Evolutionary conservation across 2,113 vertebrate genomes (phyloP).

Genomic region (Pardalotus punctatus): DNA sequence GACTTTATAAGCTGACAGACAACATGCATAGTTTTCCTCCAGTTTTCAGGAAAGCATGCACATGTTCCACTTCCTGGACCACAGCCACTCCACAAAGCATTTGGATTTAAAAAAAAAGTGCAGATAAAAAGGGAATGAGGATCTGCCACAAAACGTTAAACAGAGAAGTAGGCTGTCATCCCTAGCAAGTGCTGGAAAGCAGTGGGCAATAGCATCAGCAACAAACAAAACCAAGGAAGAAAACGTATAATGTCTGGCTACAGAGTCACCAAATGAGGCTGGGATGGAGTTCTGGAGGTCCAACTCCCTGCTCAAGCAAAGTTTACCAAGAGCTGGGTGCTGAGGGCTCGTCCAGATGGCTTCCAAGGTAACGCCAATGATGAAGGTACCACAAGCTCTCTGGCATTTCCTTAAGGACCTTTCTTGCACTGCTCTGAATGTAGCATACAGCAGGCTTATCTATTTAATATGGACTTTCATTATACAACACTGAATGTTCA

Average conservation of each 20-base stretch:
- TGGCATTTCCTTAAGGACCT: accelerated
- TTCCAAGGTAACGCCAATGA: accelerated
- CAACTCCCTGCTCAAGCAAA: too few relatives aligned
- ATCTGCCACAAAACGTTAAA: background rate
- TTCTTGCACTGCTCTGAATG: accelerated
- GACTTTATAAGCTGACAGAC: background rate
- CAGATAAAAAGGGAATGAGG: background rate
- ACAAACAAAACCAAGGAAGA: background rate
- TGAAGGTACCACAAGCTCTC: accelerated
- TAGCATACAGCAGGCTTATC: background rate
- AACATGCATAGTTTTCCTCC: background rate
- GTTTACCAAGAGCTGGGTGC: accelerated
- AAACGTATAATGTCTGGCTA: background rate
- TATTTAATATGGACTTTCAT: background rate
- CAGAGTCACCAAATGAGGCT: too few relatives aligned
- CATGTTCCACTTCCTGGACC: background rate
- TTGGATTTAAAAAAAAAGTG: too few relatives aligned
- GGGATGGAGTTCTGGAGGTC: background rate
- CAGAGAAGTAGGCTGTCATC: background rate
- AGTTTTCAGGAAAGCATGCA: background rate
- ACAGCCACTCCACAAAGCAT: background rate
- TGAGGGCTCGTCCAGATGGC: background rate
- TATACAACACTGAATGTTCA: background rate
- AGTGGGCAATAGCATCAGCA: background rate
- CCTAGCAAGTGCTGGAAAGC: background rate